Percentiles rank a stretch among this genome's conserved stretches.
phyloP scores from a whole-genome alignment of 2,113 vertebrate species.

The Xiphias gladius region DNA sequence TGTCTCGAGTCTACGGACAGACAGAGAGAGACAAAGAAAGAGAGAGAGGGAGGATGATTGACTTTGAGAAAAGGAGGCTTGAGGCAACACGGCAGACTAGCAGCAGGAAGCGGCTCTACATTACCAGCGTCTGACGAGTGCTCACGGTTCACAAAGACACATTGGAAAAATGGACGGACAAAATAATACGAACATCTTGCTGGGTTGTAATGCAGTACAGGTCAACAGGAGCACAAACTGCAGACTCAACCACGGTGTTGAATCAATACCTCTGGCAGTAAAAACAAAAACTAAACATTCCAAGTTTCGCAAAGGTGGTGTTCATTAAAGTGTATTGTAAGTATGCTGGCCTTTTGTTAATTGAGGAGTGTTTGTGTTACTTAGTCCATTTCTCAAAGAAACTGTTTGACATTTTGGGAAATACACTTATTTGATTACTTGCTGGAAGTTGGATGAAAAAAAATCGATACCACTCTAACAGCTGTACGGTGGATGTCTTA shows the following conservation, averaged over 20 bases:
- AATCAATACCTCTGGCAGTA: background rate
- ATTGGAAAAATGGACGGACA: background rate
- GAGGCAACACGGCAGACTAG: constrained; percentile 73
- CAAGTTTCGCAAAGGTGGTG: background rate
- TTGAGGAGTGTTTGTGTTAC: background rate
- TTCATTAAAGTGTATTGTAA: background rate
- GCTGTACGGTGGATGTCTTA: too few relatives aligned
- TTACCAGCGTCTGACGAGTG: background rate
- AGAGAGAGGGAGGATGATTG: constrained; percentile 40
- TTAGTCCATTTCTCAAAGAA: background rate
- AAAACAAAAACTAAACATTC: too few relatives aligned
- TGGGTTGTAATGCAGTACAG: background rate
- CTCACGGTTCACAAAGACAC: background rate
- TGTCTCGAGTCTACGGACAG: constrained; percentile 52
- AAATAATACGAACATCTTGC: background rate
- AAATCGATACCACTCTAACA: too few relatives aligned
- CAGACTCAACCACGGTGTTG: too few relatives aligned
- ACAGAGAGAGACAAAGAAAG: constrained; percentile 32
- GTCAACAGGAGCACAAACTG: background rate
- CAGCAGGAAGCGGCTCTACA: constrained; percentile 68
- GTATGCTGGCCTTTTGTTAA: background rate
- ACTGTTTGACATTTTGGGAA: background rate
- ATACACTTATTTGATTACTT: too few relatives aligned
- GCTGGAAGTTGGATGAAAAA: too few relatives aligned
- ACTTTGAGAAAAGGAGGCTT: constrained; percentile 57